Conservation (phyloP, 2,888 invertebrate species). For the Dolichopus griseipennis region DNA sequence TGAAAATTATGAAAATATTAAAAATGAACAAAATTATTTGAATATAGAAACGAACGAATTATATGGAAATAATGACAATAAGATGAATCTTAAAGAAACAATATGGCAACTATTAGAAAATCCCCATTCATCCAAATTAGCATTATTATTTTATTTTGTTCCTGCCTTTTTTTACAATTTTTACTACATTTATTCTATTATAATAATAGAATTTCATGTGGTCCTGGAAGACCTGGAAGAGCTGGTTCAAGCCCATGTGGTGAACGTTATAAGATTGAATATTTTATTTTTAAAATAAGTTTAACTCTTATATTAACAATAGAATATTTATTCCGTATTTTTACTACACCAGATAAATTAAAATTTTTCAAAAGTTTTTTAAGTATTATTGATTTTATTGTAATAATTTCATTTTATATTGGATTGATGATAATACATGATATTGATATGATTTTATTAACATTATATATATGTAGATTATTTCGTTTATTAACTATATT, state of each 20-base stretch:
- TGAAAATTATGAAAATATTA: conserved; percentile 97
- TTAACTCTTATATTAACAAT: conserved; percentile 99
- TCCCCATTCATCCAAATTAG: conserved; percentile 96
- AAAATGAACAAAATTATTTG: conserved; percentile 58
- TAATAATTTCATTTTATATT: conserved; percentile 98
- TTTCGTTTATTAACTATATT: conserved; percentile 99
- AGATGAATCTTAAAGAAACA: conserved; percentile 80
- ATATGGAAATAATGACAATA: conserved; percentile 86
- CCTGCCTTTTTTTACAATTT: conserved; percentile 99
- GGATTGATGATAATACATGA: conserved; percentile 96
- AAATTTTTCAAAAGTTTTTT: conserved; percentile 97
- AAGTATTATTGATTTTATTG: conserved; percentile 99
- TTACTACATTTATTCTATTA: conserved; percentile 98
- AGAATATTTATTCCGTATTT: conserved; percentile 88
- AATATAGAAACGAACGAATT: conserved; percentile 98
- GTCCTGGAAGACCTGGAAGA: conserved; percentile 73
- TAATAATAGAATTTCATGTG: conserved; percentile 96
- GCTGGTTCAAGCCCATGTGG: conserved; percentile 90
- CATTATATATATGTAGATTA: conserved; percentile 96
- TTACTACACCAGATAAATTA: conserved; percentile 96
- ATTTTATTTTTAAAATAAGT: conserved; percentile 97
- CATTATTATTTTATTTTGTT: conserved; percentile 99
- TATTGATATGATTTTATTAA: too few species aligned
- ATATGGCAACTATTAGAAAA: conserved; percentile 99
- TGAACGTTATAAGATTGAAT: conserved; percentile 94